Percentiles rank a stretch among this genome's conserved stretches.
Conservation (phyloP, 2,113 vertebrate genomes). For the Ceratotherium simum region DNA sequence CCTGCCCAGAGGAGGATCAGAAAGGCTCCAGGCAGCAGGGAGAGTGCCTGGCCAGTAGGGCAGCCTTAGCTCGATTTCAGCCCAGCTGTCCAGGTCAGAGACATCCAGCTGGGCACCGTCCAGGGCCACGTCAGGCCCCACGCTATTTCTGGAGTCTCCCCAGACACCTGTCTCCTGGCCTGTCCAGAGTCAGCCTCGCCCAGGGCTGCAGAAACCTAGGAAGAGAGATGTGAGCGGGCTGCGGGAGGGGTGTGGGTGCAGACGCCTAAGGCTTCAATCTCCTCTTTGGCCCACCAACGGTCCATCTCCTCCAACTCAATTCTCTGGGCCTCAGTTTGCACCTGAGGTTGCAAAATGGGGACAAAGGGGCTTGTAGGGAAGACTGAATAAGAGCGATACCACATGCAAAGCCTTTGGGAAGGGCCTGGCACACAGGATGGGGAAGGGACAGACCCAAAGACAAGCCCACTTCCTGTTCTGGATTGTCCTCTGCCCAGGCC, state of each 20-base stretch:
- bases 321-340: not conserved
- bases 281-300: not conserved
- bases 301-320: not conserved
- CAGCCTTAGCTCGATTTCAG: conserved; percentile 61
- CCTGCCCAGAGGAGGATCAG: conserved; percentile 45
- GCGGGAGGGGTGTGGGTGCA: not conserved
- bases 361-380: not conserved
- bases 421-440: not conserved
- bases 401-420: not conserved
- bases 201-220: conserved; percentile 34
- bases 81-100: conserved; percentile 76
- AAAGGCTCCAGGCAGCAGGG: conserved; percentile 61
- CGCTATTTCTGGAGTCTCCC: conserved; percentile 75
- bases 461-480: conserved; percentile 43
- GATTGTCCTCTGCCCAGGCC: not conserved
- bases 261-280: not conserved
- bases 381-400: not conserved
- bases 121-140: not conserved
- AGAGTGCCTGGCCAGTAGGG: not conserved
- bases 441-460: not conserved
- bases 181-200: conserved; percentile 38
- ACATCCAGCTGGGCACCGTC: not conserved
- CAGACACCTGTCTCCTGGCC: not conserved
- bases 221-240: conserved; percentile 32
- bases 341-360: conserved; percentile 12